phyloP scores from a whole-genome alignment of 1,140 invertebrate genomes.

The Elysia chlorotica region DNA sequence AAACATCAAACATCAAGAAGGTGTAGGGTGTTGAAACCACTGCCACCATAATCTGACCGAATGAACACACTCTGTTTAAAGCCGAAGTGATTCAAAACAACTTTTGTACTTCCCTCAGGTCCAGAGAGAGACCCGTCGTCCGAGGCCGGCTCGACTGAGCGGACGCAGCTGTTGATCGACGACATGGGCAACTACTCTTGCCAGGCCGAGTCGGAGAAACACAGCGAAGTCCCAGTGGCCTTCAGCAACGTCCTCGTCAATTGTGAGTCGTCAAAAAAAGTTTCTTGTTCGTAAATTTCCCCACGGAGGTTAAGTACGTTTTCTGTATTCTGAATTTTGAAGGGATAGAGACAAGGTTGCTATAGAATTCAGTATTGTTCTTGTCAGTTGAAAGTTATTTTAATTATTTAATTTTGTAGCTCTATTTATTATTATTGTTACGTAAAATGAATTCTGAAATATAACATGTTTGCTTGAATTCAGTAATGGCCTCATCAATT shows the following conservation, averaged over 20 bases:
- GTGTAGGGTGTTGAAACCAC: not conserved
- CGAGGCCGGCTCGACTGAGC: not conserved
- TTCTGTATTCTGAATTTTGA: no score
- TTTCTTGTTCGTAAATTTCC: not conserved
- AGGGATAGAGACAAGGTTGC: not conserved
- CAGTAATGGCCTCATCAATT: not conserved
- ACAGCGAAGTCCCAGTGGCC: constrained; percentile 9
- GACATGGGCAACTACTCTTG: constrained; percentile 48
- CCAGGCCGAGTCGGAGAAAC: constrained; percentile 27
- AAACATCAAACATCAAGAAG: not conserved
- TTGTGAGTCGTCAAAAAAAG: constrained; percentile 26
- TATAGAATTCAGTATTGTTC: not conserved
- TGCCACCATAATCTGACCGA: not conserved
- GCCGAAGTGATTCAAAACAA: not conserved
- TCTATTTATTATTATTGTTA: not conserved
- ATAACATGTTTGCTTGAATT: not conserved
- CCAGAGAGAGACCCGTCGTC: constrained; percentile 16
- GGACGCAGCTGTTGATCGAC: constrained; percentile 26
- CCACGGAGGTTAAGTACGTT: no score
- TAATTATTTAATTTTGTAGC: not conserved
- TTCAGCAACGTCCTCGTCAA: constrained; percentile 25
- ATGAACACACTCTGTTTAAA: no score
- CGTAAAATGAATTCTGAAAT: not conserved
- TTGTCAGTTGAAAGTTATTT: not conserved
- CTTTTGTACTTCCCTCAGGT: constrained; percentile 21